A percentile compares a stretch with the other conserved stretches of the same genome.
These are phyloP conservation scores for Herminia tarsipennalis DNA, from an alignment of 2,888 invertebrate species.

Conservation along the genomic window DNA sequence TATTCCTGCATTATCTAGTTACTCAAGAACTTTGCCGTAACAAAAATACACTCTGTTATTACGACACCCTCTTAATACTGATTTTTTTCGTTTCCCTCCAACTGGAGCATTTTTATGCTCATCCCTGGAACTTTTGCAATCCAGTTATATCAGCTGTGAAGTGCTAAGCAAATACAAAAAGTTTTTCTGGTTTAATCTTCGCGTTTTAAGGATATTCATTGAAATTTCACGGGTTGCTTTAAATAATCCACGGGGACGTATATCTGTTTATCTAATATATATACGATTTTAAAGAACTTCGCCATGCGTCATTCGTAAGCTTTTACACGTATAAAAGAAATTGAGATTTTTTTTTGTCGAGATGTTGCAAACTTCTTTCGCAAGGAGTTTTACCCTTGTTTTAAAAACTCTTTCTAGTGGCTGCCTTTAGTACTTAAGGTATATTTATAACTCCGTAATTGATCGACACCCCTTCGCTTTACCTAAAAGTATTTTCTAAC, in stretches of 20 bases:
- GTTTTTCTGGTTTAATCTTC: conserved; percentile 81
- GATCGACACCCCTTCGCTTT: too few species aligned
- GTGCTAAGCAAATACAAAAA: conserved; percentile 84
- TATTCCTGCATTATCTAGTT: conserved; percentile 61
- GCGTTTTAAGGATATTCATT: conserved; percentile 81
- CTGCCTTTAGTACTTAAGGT: too few species aligned
- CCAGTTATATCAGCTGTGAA: conserved; percentile 84
- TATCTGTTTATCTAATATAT: conserved; percentile 63
- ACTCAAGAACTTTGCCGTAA: conserved; percentile 67
- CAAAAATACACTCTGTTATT: conserved; percentile 76
- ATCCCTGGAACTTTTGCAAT: conserved; percentile 84
- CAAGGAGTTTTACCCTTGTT: neutral
- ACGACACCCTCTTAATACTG: conserved; percentile 76
- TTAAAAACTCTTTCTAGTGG: neutral
- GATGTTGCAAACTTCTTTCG: conserved; percentile 4
- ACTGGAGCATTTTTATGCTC: conserved; percentile 81
- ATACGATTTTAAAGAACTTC: conserved; percentile 51
- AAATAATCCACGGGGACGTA: conserved; percentile 74
- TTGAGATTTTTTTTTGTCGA: conserved; percentile 29
- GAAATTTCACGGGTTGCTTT: conserved; percentile 78
- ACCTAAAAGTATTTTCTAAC: too few species aligned
- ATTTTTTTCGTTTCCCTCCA: conserved; percentile 71
- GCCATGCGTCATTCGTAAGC: conserved; percentile 38
- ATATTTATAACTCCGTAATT: too few species aligned
- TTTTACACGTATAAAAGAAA: conserved; percentile 37